Conservation (phyloP, 2,797 vertebrate species). For the Propithecus deckenii region DNA sequence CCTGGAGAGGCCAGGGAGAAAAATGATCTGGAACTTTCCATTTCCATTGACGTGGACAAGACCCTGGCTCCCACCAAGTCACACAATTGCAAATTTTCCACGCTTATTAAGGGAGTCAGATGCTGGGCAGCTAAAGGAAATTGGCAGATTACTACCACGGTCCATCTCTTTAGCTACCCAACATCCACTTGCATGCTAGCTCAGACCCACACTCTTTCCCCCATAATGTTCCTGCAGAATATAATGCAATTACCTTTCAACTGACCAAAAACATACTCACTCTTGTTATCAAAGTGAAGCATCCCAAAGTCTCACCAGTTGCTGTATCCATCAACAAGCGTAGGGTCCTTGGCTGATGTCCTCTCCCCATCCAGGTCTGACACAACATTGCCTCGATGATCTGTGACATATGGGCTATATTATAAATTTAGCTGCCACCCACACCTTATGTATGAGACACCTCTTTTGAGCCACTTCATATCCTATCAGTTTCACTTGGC, state of each 20-base stretch:
- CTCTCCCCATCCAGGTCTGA: background rate
- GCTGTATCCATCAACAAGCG: background rate
- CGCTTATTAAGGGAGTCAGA: background rate
- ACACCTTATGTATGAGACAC: background rate
- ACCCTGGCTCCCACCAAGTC: background rate
- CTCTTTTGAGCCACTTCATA: background rate
- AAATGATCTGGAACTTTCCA: background rate
- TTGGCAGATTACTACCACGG: background rate
- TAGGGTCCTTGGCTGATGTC: background rate
- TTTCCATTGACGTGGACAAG: background rate
- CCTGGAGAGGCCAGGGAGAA: background rate
- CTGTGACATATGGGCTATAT: background rate
- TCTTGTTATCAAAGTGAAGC: background rate
- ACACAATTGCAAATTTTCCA: background rate
- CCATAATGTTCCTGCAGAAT: background rate
- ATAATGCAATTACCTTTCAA: background rate
- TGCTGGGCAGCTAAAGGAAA: background rate
- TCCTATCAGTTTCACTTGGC: background rate
- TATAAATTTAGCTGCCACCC: background rate
- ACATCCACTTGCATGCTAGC: background rate
- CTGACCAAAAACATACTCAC: background rate
- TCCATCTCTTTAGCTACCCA: background rate
- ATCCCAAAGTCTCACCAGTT: background rate
- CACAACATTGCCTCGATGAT: background rate
- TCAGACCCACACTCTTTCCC: background rate